Evolutionary conservation across 2,797 vertebrate species (phyloP).

Genomic region (Malurus splendens): DNA sequence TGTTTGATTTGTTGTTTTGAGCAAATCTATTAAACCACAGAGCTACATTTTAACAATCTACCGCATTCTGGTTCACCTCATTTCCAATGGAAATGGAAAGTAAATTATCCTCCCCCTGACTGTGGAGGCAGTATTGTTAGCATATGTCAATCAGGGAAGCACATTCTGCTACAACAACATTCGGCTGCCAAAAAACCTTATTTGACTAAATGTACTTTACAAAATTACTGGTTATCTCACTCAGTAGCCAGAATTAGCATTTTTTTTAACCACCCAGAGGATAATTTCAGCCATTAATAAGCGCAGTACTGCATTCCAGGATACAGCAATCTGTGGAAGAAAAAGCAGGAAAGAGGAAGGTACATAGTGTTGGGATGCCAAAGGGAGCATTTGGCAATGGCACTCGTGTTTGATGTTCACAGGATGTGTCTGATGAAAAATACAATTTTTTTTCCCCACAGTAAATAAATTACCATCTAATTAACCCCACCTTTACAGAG

Average conservation of each 20-base stretch:
- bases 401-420: not conserved
- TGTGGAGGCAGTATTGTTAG: constrained; percentile 50
- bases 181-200: constrained; percentile 36
- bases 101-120: constrained; percentile 43
- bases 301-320: not conserved
- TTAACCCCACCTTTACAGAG: not conserved
- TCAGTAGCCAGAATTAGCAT: not conserved
- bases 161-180: constrained; percentile 41
- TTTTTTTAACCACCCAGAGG: constrained; percentile 9
- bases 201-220: constrained; percentile 35
- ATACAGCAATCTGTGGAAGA: not conserved
- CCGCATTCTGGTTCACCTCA: constrained; percentile 35
- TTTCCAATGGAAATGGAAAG: constrained; percentile 58
- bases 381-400: not conserved
- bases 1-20: not conserved
- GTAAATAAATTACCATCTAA: not conserved
- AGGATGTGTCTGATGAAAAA: not conserved
- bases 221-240: constrained; percentile 36
- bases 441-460: not conserved
- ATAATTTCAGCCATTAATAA: constrained; percentile 19
- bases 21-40: not conserved
- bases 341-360: not conserved
- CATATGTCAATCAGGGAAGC: constrained; percentile 53
- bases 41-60: not conserved
- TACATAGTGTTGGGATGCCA: not conserved